phyloP scores from a whole-genome alignment of 2,113 vertebrate genomes.

The Rafetus swinhoei region DNA sequence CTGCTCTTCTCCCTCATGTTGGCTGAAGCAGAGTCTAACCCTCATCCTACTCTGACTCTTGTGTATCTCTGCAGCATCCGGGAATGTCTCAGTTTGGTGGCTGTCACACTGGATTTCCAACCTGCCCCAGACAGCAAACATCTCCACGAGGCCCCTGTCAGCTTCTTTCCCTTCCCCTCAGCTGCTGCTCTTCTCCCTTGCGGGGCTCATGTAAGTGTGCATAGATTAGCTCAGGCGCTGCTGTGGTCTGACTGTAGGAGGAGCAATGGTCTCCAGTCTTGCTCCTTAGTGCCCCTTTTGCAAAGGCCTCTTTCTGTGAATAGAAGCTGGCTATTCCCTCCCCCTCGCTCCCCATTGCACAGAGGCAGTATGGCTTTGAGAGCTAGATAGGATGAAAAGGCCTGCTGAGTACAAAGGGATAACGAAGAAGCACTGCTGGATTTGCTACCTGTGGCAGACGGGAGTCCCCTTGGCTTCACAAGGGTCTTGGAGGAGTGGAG shows the following conservation, averaged over 20 bases:
- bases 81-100: slow-evolving; percentile 96
- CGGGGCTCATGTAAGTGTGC: slow-evolving; percentile 81
- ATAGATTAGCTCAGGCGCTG: not conserved
- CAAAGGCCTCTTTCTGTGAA: not conserved
- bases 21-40: not conserved
- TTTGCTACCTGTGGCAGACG: not conserved
- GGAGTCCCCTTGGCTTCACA: not conserved
- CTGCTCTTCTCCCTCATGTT: not conserved
- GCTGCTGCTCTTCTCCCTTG: slow-evolving; percentile 83
- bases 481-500: not conserved
- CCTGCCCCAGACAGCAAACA: slow-evolving; percentile 76
- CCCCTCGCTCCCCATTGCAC: accelerated
- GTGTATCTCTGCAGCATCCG: slow-evolving; percentile 82
- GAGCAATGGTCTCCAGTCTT: not conserved
- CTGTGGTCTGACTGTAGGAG: not conserved
- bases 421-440: not conserved
- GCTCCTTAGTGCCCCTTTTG: not conserved
- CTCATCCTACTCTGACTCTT: slow-evolving; percentile 1
- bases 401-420: not conserved
- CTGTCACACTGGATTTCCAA: slow-evolving; percentile 94
- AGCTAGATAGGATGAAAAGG: not conserved
- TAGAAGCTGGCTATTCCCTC: not conserved
- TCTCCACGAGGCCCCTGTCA: slow-evolving; percentile 40
- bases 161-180: slow-evolving; percentile 58
- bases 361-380: not conserved